Evolutionary conservation across 2,888 invertebrate species (phyloP).

Genomic region (Drosophila robusta): DNA sequence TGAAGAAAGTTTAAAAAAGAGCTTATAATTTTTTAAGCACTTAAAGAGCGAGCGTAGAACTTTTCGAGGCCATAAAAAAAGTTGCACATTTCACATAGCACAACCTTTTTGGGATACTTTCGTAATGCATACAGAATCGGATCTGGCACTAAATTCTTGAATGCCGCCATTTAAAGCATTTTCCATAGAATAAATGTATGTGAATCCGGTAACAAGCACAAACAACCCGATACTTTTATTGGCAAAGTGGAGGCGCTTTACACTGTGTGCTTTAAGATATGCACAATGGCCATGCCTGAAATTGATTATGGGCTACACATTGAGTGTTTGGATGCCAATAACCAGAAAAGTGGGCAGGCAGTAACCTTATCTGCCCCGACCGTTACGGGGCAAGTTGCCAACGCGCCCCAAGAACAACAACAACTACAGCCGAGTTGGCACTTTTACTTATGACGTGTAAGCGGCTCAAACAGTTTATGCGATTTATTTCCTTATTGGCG

Average conservation of each 20-base stretch:
- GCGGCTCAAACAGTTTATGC: constrained; percentile 77
- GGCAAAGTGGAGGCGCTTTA: constrained; percentile 16
- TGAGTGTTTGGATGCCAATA: constrained; percentile 45
- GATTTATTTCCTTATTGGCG: constrained; percentile 76
- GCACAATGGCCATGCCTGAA: constrained; percentile 34
- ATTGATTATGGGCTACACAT: constrained; percentile 49
- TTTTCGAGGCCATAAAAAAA: constrained; percentile 12
- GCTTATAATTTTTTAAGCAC: constrained; percentile 9
- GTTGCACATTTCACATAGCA: background rate
- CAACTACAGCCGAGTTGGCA: constrained; percentile 34
- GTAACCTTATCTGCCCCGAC: constrained; percentile 54
- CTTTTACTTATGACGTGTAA: constrained; percentile 77
- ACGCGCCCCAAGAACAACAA: constrained; percentile 7
- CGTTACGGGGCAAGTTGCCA: constrained; percentile 35
- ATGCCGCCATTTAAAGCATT: constrained; percentile 1
- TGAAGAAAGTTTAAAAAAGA: constrained; percentile 7
- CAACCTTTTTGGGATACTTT: constrained; percentile 3
- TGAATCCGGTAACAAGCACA: background rate
- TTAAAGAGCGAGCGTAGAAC: constrained; percentile 2
- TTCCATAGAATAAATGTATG: constrained; percentile 17
- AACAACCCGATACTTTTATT: constrained; percentile 40
- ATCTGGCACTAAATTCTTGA: background rate
- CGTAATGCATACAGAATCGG: background rate
- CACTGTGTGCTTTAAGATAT: constrained; percentile 38
- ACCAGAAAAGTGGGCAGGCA: constrained; percentile 40